Evolutionary conservation across 2,888 invertebrate species (phyloP).

Genomic region (Diaprepes abbreviatus): DNA sequence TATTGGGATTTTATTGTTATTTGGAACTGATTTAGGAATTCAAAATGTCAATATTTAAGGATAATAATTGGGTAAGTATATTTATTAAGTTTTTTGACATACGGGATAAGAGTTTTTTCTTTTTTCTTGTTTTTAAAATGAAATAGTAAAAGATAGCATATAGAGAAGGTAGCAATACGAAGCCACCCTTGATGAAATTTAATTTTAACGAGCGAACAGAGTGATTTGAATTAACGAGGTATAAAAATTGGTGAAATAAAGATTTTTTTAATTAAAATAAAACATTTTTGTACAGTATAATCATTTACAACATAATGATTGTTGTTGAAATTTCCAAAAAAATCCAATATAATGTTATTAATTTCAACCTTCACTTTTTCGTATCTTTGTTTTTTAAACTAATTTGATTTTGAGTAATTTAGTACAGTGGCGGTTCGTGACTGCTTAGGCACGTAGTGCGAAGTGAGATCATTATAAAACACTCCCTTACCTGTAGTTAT

Average conservation of each 20-base stretch:
- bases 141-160: too few species aligned
- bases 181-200: too few species aligned
- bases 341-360: not conserved
- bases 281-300: not conserved
- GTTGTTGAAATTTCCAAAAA: not conserved
- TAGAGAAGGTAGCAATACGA: not conserved
- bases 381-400: not conserved
- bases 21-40: slow-evolving; percentile 12
- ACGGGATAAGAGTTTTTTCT: too few species aligned
- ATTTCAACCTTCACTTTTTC: slow-evolving; percentile 1
- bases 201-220: too few species aligned
- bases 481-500: too few species aligned
- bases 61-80: slow-evolving; percentile 73
- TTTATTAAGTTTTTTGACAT: too few species aligned
- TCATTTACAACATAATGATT: not conserved
- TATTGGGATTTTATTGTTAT: slow-evolving; percentile 5
- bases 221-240: too few species aligned
- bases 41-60: slow-evolving; percentile 71
- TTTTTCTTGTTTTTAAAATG: too few species aligned
- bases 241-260: too few species aligned
- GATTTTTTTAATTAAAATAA: not conserved
- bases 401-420: not conserved
- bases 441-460: too few species aligned
- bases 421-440: too few species aligned
- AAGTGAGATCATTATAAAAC: too few species aligned